These are phyloP conservation scores for Furcifer pardalis DNA, from an alignment of 2,797 vertebrate species.

Conservation along the genomic window DNA sequence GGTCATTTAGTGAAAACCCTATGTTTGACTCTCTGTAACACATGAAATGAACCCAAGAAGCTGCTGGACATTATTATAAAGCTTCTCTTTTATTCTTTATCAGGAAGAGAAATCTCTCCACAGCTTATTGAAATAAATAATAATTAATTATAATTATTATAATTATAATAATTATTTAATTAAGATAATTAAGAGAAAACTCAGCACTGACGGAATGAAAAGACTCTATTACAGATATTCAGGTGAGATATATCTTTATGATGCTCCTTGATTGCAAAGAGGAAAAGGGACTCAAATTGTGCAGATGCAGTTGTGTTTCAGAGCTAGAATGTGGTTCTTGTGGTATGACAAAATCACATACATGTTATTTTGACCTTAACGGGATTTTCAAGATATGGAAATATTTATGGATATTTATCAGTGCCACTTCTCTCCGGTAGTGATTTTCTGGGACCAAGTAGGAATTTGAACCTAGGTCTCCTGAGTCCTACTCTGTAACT, in stretches of 20 bases:
- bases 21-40: no score
- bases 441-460: no score
- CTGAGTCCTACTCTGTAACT: no score
- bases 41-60: neutral
- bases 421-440: no score
- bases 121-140: no score
- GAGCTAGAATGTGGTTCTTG: neutral
- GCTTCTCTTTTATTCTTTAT: neutral
- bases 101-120: neutral
- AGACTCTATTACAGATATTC: neutral
- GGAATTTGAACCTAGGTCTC: no score
- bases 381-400: no score
- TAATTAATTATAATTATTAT: no score
- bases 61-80: neutral
- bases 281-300: neutral
- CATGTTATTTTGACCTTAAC: no score
- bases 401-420: no score
- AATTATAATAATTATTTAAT: no score
- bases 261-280: neutral
- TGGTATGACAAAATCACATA: no score
- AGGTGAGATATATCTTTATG: neutral
- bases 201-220: neutral
- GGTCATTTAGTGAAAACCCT: slow-evolving; percentile 38
- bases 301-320: neutral
- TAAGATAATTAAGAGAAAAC: neutral